phyloP scores from a whole-genome alignment of 2,797 vertebrate genomes.

The Sebastes kiyomatsui region DNA sequence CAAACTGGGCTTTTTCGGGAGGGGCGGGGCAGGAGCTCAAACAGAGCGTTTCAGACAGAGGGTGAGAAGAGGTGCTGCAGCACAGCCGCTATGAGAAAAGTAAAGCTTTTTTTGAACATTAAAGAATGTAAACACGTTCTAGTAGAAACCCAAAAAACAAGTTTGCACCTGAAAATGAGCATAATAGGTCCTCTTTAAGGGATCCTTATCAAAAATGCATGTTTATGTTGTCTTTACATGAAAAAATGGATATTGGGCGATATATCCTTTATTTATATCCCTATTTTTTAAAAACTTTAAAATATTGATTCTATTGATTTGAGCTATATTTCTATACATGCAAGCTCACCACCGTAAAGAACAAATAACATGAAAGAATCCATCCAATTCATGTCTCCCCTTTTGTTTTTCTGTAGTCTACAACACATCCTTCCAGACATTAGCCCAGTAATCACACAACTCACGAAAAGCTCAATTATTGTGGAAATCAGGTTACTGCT shows the following conservation, averaged over 20 bases:
- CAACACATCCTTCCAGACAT: slow-evolving; percentile 27
- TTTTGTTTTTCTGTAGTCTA: background rate
- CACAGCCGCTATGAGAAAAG: background rate
- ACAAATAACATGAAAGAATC: background rate
- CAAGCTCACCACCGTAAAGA: background rate
- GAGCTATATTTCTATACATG: background rate
- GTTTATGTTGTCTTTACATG: background rate
- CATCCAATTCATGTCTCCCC: background rate
- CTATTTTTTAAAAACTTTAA: background rate
- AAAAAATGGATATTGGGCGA: background rate
- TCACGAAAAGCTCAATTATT: slow-evolving; percentile 29
- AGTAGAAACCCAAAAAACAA: background rate
- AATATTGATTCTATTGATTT: background rate
- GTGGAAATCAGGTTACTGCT: slow-evolving; percentile 48
- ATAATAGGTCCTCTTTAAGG: background rate
- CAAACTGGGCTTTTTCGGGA: too few relatives aligned
- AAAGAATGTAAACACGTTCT: fast-evolving
- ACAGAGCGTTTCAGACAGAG: fast-evolving
- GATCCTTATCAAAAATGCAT: background rate
- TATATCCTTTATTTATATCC: background rate
- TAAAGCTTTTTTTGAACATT: background rate
- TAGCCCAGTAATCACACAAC: slow-evolving; percentile 35
- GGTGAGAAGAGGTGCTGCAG: too few relatives aligned
- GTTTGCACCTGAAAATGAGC: fast-evolving
- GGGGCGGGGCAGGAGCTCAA: too few relatives aligned